Evolutionary conservation across 37 sponge, comb jelly and placozoan genomes (phyloP), one percentile per base, ranked within the genome.

Genomic region (Agelas oroides): DNA sequence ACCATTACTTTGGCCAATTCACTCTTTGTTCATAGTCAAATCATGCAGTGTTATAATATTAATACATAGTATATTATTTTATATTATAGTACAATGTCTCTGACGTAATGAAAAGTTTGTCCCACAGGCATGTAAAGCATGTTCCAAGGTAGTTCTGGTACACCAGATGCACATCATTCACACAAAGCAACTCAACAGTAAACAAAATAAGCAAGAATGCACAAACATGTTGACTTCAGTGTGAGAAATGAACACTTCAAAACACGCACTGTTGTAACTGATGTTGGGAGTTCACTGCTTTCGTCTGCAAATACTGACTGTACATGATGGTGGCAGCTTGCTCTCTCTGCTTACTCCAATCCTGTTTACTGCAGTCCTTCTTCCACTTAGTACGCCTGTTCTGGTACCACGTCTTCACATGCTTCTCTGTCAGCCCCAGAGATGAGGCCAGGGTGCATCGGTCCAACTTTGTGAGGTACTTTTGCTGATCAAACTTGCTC

Each of bases 391-490:
- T 94, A 17, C 94, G 59, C 20, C 94, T 40, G 74, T 94, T 94
- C 65, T 94, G 94, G 76, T 85, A 94, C 94, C 94, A 94, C 11
- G 90, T 94, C 70, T 90, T 94, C 37, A 94, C 83, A 46, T 94
- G 91, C 53, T 83, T 81, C 70, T 92, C 92, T 34, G 84, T 92
- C 24, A 92, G 80, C 0, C 88, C 88, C 2, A 92, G 80, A 13
- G 30, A 11, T 12, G 21, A 18, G 19, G 92, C 92, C 31, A 92
- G 75, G 5, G 28, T 38, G 62, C 62, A 70, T 25, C 92, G 60
- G 53, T 92, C 92, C 11, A 68, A 21, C 68, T 87, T 86, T 36
- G 81, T 87, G 34, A 92, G 76, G 69, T 92, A 92, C 41, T 92
- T 92, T 63, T 92, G 92, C 27, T 73, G 59, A 35, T 28, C 38